Conservation (phyloP, 2,113 vertebrate species). For the Hemicordylus capensis region DNA sequence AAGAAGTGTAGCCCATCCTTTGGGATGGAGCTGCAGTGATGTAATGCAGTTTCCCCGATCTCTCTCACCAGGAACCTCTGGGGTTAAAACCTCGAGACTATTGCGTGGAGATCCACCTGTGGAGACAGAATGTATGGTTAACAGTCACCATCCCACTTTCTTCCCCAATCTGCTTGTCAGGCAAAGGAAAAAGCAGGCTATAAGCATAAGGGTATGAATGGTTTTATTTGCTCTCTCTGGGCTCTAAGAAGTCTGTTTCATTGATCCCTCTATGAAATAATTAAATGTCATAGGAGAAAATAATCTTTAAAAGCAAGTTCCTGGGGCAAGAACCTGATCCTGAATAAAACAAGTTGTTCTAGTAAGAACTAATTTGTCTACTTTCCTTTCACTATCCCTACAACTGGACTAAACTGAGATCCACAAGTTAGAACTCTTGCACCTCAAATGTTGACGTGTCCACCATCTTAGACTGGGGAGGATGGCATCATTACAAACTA, state of each 20-base stretch:
- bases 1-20: slow-evolving; percentile 96
- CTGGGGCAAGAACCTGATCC: background rate
- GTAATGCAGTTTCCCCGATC: slow-evolving; percentile 98
- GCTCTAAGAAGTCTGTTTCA: background rate
- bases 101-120: slow-evolving; percentile 92
- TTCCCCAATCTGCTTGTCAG: background rate
- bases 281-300: background rate
- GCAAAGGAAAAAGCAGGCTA: background rate
- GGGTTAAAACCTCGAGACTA: slow-evolving; percentile 96
- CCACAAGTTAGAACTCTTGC: too few species aligned
- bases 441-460: too few species aligned
- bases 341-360: too few species aligned
- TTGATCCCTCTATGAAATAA: background rate
- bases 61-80: slow-evolving; percentile 94
- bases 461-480: too few species aligned
- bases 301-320: background rate
- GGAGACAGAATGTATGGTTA: slow-evolving; percentile 4
- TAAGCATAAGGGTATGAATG: background rate
- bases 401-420: too few species aligned
- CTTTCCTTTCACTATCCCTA: too few species aligned
- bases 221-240: background rate
- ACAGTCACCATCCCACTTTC: background rate
- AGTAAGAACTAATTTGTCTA: too few species aligned
- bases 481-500: too few species aligned
- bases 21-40: slow-evolving; percentile 95